Percentiles rank a stretch among this genome's conserved stretches.
Evolutionary conservation across 2,113 vertebrate species (phyloP).

Genomic region (Jaculus jaculus): DNA sequence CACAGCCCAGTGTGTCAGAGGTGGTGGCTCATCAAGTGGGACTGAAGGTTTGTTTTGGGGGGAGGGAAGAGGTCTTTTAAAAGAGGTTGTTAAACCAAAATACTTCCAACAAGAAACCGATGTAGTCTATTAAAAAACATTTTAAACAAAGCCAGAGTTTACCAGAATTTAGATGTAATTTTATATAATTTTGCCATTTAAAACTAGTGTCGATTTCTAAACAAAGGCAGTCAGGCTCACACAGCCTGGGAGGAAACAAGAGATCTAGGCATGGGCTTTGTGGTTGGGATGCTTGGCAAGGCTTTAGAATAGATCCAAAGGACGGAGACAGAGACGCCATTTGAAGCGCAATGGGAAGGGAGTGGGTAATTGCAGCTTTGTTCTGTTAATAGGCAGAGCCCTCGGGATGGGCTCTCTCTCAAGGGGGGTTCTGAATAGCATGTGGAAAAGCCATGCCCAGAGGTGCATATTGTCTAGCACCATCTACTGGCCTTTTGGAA

Average conservation of each 20-base stretch:
- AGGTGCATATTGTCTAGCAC: background rate
- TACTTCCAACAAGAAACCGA: slow-evolving; percentile 56
- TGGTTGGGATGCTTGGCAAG: background rate
- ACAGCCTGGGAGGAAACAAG: slow-evolving; percentile 1
- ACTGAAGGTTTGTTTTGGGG: background rate
- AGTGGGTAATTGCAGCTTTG: background rate
- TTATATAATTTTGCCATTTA: slow-evolving; percentile 34
- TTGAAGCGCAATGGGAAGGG: background rate
- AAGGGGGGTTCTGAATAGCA: background rate
- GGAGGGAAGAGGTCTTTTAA: background rate
- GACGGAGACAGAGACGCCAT: background rate
- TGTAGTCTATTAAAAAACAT: slow-evolving; percentile 32
- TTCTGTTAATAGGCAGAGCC: background rate
- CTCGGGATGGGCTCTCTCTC: background rate
- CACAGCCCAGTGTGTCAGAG: background rate
- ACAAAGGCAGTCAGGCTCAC: slow-evolving; percentile 44
- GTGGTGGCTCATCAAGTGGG: background rate
- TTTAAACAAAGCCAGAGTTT: slow-evolving; percentile 64
- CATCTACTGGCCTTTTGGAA: background rate
- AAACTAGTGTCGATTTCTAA: slow-evolving; percentile 44
- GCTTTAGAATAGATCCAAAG: background rate
- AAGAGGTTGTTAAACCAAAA: slow-evolving; percentile 43
- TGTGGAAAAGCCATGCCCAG: background rate
- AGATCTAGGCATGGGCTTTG: background rate
- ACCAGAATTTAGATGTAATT: slow-evolving; percentile 61